Evolutionary conservation across 2,888 invertebrate genomes (phyloP).

Genomic region (Craniophora ligustri): DNA sequence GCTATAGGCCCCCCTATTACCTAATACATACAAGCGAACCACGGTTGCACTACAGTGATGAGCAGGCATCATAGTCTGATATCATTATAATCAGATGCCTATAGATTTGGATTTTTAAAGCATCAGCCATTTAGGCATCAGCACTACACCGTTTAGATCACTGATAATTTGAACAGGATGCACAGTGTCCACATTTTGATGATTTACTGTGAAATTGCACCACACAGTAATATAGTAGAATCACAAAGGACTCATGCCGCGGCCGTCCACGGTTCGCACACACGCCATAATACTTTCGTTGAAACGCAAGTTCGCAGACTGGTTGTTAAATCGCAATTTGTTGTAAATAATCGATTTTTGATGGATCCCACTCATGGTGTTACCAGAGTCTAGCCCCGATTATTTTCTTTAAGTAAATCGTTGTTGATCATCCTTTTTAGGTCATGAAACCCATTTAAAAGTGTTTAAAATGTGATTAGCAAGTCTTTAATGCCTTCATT

Average conservation of each 20-base stretch:
- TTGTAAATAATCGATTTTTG: constrained; percentile 83
- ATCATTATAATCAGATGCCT: no score
- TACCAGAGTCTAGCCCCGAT: constrained; percentile 38
- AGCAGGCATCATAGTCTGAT: no score
- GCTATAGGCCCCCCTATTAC: no score
- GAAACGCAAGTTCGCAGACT: constrained; percentile 35
- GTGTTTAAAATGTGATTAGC: constrained; percentile 66
- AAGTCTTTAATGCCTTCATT: constrained; percentile 41
- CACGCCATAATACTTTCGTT: constrained; percentile 36
- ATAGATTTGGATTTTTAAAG: no score
- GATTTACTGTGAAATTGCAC: constrained; percentile 37
- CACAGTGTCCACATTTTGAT: constrained; percentile 3
- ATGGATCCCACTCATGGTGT: constrained; percentile 65
- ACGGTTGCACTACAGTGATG: no score
- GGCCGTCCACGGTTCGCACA: constrained; percentile 23
- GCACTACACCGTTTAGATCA: no score
- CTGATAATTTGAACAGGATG: constrained; percentile 1
- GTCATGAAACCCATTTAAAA: constrained; percentile 60
- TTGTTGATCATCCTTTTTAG: constrained; percentile 52
- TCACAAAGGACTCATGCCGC: constrained; percentile 30
- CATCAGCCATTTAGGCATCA: no score
- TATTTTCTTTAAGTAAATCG: constrained; percentile 44
- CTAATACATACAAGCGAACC: no score
- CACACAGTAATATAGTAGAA: constrained; percentile 20
- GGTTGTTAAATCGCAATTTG: constrained; percentile 81